Base-by-base conservation (phyloP, 92 coral and sea anemone species). In the Palythoa grandiflora region DNA sequence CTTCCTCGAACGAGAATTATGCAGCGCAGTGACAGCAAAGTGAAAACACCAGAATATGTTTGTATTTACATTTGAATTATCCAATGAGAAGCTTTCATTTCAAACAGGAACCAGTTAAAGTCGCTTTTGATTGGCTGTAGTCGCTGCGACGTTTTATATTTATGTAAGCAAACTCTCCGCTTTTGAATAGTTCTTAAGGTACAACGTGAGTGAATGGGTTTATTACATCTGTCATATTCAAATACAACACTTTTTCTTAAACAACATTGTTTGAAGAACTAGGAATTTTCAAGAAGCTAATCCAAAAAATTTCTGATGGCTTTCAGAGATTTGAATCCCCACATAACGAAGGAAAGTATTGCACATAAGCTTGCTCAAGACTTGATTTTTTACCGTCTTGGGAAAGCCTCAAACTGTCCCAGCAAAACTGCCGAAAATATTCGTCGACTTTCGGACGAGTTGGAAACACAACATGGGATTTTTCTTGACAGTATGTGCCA, bases 361-460 rank as follows among this genome's bases (percentile, higher is more conserved):
- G 39, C 96, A 2, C 93, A 80, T 16, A 71, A 68, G 48, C 88
- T 95, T 1, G 98, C 98, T 2, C 77, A 77, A 38, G 98, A 95
- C 77, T 83, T 95, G 16, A 91, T 95, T 19, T 88, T 61, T 11
- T 93, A 95, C 85, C 91, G 96, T 12, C 91, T 88, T 11, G 98
- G 98, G 50, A 89, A 83, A 71, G 88, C 87, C 9, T 76, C 78
- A 19, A 78, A 80, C 37, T 91, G 96, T 35, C 88, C 91, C 0
- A 91, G 87, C 75, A 61, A 74, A 44, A 93, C 96, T 11, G 96
- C 98, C 14, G 84, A 78, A 68, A 95, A 88, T 63, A 76, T 95
- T 80, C 86, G 98, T 19, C 75, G 96, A 84, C 92, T 95, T 71
- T 89, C 96, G 68, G 98, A 95, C 66, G 98, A 93, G 71, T 73